Conservation (phyloP, 2,797 vertebrate genomes). For the Poecilia velifera region DNA sequence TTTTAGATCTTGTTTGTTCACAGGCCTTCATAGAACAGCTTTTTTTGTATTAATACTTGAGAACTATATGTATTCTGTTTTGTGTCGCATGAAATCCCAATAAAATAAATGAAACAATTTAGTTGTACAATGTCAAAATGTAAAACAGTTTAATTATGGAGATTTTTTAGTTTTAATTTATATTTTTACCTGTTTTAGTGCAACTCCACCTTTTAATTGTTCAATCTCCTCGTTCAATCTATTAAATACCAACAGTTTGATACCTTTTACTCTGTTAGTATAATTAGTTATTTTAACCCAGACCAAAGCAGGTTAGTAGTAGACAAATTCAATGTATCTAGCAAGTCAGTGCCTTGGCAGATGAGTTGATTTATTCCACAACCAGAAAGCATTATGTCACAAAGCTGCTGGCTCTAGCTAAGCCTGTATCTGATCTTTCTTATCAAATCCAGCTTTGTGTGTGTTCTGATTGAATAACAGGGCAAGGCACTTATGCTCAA, state of each 20-base stretch:
- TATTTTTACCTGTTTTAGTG: conserved; percentile 28
- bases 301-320: conserved; percentile 28
- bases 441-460: conserved; percentile 34
- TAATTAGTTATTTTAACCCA: conserved; percentile 16
- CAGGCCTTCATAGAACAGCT: background rate
- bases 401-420: conserved; percentile 21
- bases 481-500: background rate
- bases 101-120: background rate
- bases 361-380: conserved; percentile 40
- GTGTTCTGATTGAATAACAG: conserved; percentile 26
- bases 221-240: conserved; percentile 14
- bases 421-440: conserved; percentile 35
- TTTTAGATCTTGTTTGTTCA: background rate
- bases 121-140: background rate
- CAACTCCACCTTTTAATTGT: conserved; percentile 13
- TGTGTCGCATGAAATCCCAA: background rate
- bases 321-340: conserved; percentile 29
- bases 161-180: background rate
- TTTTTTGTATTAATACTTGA: background rate
- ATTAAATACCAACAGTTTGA: conserved; percentile 25
- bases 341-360: conserved; percentile 39
- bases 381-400: conserved; percentile 29
- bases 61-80: background rate
- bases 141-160: background rate
- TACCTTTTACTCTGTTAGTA: conserved; percentile 39